Evolutionary conservation across 2,113 vertebrate species (phyloP).

Genomic region (Chaenogobius annularis): DNA sequence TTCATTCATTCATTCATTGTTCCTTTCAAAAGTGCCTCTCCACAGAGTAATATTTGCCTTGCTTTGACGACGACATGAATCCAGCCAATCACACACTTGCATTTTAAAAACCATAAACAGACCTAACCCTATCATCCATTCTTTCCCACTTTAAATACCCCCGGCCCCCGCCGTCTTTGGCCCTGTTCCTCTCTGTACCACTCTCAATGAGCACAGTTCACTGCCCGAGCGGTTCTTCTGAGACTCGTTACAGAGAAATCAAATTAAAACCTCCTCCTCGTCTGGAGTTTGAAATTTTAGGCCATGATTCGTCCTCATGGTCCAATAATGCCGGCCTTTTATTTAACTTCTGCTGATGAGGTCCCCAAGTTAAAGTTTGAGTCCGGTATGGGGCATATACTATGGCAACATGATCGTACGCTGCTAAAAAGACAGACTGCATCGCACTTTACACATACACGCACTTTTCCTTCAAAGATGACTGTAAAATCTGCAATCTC

Average conservation of each 20-base stretch:
- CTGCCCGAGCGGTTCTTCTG: slow-evolving; percentile 46
- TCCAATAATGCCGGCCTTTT: slow-evolving; percentile 32
- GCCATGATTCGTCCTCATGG: slow-evolving; percentile 51
- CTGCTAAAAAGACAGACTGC: neutral
- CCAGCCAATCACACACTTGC: too few relatives aligned
- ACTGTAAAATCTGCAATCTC: neutral
- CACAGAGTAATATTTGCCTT: too few relatives aligned
- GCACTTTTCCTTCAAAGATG: too few relatives aligned
- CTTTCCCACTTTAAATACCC: too few relatives aligned
- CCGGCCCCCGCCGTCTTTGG: slow-evolving; percentile 8
- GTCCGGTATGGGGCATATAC: slow-evolving; percentile 11
- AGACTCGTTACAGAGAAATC: slow-evolving; percentile 68
- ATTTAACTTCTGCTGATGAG: slow-evolving; percentile 31
- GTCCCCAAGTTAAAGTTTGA: slow-evolving; percentile 38
- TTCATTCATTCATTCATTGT: too few relatives aligned
- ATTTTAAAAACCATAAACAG: too few relatives aligned
- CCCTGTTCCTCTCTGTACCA: slow-evolving; percentile 47
- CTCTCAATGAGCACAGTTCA: slow-evolving; percentile 59
- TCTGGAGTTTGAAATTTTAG: slow-evolving; percentile 61
- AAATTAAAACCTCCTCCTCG: slow-evolving; percentile 67
- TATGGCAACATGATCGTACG: neutral
- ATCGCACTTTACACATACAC: too few relatives aligned
- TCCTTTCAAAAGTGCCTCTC: too few relatives aligned
- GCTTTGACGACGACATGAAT: too few relatives aligned
- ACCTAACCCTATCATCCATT: too few relatives aligned